Evolutionary conservation across 2,888 invertebrate species (phyloP), one percentile per base, ranked within the genome.

Genomic region (Schizotus pectinicornis): DNA sequence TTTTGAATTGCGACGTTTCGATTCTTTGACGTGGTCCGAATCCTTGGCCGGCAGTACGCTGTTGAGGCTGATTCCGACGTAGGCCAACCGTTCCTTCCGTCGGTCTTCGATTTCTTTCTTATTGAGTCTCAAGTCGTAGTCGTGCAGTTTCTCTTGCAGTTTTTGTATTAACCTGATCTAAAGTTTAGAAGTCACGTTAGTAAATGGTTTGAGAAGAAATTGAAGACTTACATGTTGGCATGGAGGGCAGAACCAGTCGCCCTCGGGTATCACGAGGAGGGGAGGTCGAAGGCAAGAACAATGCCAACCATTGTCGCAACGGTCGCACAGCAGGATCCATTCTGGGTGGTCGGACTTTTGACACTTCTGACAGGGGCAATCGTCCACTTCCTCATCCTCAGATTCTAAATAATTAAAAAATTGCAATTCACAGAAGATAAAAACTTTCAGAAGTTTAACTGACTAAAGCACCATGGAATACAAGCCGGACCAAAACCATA

Each of bases 211-310:
- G 33, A 61, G 75, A 73, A 61, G 56, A 62, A 56, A 49, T 62
- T 6, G 33, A 13, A 50, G 56, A 80, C 91, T 86, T 72, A 92
- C 94, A 80, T 98, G 98, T 79, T 95, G 93, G 80, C 98, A 99
- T 0, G 94, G 92, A 32, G 98, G 98, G 79, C 99, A 99, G 81
- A 88, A 95, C 99, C 98, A 99, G 79, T 97, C 94, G 0, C 98
- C 98, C 76, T 96, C 95, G 0, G 98, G 99, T 70, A 99, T 92
- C 31, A 94, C 87, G 81, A 97, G 89, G 37, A 99, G 85, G 56
- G 95, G 88, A 0, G 98, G 98, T 61, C 92, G 87, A 35, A 98
- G 85, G 75, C 98, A 99, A 38, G 94, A 93, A 60, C 95, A 97
- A 82, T 99, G 98, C 88, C 95, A 98, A n/a, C 98, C 98, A 61